Percentiles rank a stretch among this genome's conserved stretches.
Evolutionary conservation across 1,140 invertebrate species (phyloP).

Genomic region (Aporrectodea caliginosa): DNA sequence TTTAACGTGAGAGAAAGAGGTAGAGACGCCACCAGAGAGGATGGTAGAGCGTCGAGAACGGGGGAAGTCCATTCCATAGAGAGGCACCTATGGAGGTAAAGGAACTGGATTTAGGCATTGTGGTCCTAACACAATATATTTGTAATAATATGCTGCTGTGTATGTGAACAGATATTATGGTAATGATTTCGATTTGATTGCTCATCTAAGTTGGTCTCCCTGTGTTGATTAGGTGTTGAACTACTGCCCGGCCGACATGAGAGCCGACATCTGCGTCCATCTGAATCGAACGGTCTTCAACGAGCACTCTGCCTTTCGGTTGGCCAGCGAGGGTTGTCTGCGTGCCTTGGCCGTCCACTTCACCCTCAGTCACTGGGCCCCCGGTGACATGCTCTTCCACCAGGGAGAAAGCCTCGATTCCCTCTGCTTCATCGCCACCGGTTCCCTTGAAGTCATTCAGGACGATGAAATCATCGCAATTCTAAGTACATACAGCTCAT

Average conservation of each 20-base stretch:
- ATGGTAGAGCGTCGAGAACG: no score
- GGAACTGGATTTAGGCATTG: no score
- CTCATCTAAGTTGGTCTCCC: no score
- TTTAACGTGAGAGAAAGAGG: no score
- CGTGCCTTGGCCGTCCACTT: slow-evolving; percentile 98
- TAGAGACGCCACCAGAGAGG: no score
- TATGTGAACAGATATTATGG: no score
- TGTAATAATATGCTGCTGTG: no score
- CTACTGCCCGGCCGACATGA: slow-evolving; percentile 99
- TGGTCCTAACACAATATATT: no score
- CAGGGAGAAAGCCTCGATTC: slow-evolving; percentile 95
- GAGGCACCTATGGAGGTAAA: no score
- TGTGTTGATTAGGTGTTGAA: slow-evolving; percentile 82
- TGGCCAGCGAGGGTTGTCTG: slow-evolving; percentile 96
- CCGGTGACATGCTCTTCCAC: slow-evolving; percentile 55
- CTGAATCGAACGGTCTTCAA: slow-evolving; percentile 95
- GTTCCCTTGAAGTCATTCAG: slow-evolving; percentile 97
- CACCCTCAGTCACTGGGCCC: slow-evolving; percentile 82
- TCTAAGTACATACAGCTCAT: slow-evolving; percentile 68
- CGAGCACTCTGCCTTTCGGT: slow-evolving; percentile 95
- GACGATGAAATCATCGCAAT: slow-evolving; percentile 99
- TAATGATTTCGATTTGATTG: no score
- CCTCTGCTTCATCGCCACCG: slow-evolving; percentile 97
- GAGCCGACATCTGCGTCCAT: slow-evolving; percentile 99
- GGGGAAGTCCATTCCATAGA: no score